Evolutionary conservation across 2,113 vertebrate genomes (phyloP).

Genomic region (Gracilinanus agilis): DNA sequence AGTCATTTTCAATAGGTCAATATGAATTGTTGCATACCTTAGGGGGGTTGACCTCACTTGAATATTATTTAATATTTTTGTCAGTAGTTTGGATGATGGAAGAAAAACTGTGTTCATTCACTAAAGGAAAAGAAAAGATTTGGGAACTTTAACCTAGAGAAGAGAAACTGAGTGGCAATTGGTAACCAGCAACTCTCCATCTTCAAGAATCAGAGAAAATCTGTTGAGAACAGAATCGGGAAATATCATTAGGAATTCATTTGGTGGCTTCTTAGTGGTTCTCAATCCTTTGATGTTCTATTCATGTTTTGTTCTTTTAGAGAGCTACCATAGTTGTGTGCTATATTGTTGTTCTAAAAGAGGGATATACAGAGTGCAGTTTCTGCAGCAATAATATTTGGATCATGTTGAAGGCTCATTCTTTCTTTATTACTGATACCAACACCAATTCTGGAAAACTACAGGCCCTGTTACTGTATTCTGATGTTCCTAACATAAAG

Average conservation of each 20-base stretch:
- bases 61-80: slow-evolving; percentile 62
- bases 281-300: background rate
- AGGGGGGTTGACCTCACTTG: slow-evolving; percentile 34
- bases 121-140: slow-evolving; percentile 36
- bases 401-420: background rate
- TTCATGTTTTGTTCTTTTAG: background rate
- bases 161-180: slow-evolving; percentile 35
- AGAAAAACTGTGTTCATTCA: slow-evolving; percentile 44
- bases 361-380: background rate
- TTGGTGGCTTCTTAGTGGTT: background rate
- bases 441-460: background rate
- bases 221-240: background rate
- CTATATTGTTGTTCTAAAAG: background rate
- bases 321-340: background rate
- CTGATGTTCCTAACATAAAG: background rate
- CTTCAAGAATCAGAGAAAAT: slow-evolving; percentile 37
- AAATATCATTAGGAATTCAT: background rate
- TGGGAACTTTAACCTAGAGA: slow-evolving; percentile 43
- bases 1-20: slow-evolving; percentile 59
- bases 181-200: background rate
- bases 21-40: slow-evolving; percentile 45
- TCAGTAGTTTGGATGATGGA: slow-evolving; percentile 27
- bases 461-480: background rate
- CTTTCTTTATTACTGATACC: background rate
- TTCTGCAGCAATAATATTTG: slow-evolving; percentile 2